Evolutionary conservation across 2,797 vertebrate species (phyloP).

Genomic region (Onychomys leucogaster): DNA sequence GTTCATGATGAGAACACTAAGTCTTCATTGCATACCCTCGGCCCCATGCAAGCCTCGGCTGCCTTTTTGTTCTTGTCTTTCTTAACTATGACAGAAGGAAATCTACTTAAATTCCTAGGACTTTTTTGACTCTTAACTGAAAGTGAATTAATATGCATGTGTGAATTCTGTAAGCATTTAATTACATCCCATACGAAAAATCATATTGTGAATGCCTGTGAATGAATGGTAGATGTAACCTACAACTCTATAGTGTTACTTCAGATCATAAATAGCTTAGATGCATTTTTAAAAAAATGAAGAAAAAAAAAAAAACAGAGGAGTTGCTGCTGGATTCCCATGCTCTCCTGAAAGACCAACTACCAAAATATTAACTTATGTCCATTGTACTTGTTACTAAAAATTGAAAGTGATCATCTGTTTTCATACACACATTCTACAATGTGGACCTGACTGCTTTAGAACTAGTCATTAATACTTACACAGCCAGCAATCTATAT

Average conservation of each 20-base stretch:
- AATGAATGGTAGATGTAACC: not conserved
- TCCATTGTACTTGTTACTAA: not conserved
- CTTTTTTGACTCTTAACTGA: not conserved
- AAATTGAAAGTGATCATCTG: not conserved
- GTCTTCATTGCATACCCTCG: not conserved
- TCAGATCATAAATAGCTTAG: not conserved
- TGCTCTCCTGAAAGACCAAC: not conserved
- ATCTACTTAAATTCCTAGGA: not conserved
- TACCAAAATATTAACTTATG: not conserved
- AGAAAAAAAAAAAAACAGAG: no score
- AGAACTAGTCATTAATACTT: not conserved
- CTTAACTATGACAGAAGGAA: not conserved
- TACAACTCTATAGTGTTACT: not conserved
- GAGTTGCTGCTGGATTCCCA: not conserved
- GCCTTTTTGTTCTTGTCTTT: not conserved
- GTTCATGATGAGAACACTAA: not conserved
- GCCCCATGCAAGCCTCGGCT: not conserved
- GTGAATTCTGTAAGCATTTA: not conserved
- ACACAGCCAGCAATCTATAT: no score
- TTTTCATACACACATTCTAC: not conserved
- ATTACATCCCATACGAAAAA: not conserved
- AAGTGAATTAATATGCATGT: not conserved
- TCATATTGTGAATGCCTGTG: not conserved
- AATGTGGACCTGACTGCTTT: not conserved
- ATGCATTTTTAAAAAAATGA: not conserved